phyloP scores from a whole-genome alignment of 2,888 invertebrate species.

The Cheilosia scutellata region DNA sequence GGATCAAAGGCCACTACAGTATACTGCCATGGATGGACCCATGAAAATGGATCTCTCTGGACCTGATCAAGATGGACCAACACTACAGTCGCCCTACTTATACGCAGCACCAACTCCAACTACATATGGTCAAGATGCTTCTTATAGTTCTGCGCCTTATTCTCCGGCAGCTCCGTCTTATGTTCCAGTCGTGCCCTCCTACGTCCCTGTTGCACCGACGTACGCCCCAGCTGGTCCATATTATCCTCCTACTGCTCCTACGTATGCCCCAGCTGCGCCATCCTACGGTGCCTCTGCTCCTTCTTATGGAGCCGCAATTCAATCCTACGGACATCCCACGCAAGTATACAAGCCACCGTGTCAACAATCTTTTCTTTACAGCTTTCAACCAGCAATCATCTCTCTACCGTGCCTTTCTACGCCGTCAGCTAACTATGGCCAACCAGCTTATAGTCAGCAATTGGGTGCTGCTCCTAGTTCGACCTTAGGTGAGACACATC shows the following conservation, averaged over 20 bases:
- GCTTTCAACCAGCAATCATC: constrained; percentile 77
- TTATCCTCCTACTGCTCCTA: constrained; percentile 75
- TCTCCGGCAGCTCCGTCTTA: constrained; percentile 3
- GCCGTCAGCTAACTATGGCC: constrained; percentile 3
- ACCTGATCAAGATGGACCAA: constrained; percentile 26
- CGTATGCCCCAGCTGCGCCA: constrained; percentile 73
- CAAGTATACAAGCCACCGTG: constrained; percentile 68
- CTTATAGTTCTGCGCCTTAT: neutral
- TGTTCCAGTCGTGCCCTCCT: neutral
- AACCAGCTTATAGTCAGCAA: constrained; percentile 76
- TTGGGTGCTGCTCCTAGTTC: constrained; percentile 39
- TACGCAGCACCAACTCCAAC: constrained; percentile 35
- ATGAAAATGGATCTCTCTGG: constrained; percentile 27
- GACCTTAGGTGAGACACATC: constrained; percentile 19
- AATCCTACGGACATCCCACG: neutral
- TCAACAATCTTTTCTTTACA: constrained; percentile 76
- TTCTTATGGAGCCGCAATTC: constrained; percentile 17
- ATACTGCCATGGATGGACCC: constrained; percentile 25
- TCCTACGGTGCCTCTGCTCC: constrained; percentile 9
- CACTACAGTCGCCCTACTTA: constrained; percentile 49
- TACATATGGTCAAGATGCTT: constrained; percentile 40
- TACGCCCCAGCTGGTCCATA: constrained; percentile 71
- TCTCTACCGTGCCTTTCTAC: constrained; percentile 53
- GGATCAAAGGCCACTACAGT: constrained; percentile 36
- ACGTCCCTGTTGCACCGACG: neutral